These are phyloP conservation scores for Corythaixoides concolor DNA, from an alignment of 2,113 vertebrate genomes.

Conservation along the genomic window DNA sequence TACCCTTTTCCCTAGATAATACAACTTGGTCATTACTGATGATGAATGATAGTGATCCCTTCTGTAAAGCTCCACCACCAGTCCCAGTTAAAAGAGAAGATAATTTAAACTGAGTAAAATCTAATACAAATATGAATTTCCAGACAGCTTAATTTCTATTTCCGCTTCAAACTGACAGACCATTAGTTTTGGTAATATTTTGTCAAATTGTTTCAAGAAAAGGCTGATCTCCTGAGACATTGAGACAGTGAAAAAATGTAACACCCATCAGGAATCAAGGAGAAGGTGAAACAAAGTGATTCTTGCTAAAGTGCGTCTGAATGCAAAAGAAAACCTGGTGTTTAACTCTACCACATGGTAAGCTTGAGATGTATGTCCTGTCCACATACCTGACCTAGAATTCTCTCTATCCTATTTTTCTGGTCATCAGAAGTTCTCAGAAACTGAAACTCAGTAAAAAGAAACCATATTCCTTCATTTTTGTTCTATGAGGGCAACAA, in stretches of 20 bases:
- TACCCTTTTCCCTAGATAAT: not conserved
- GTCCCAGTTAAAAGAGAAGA: not conserved
- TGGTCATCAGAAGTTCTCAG: not conserved
- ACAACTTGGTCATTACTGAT: not conserved
- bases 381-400: not conserved
- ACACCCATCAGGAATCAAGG: not conserved
- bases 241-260: not conserved
- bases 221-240: not conserved
- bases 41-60: not conserved
- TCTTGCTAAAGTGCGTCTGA: not conserved
- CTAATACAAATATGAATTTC: not conserved
- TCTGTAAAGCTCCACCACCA: not conserved
- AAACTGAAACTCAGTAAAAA: constrained; percentile 19
- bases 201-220: not conserved
- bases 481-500: not conserved
- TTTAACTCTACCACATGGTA: not conserved
- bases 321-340: not conserved
- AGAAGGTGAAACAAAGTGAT: not conserved
- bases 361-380: not conserved
- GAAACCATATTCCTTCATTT: not conserved
- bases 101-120: not conserved
- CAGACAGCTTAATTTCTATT: not conserved
- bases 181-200: not conserved
- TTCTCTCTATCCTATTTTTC: constrained; percentile 1
- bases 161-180: not conserved